A percentile compares a stretch with the other conserved stretches of the same genome.
Evolutionary conservation across 2,113 vertebrate genomes (phyloP).

Genomic region (Electrona antarctica): DNA sequence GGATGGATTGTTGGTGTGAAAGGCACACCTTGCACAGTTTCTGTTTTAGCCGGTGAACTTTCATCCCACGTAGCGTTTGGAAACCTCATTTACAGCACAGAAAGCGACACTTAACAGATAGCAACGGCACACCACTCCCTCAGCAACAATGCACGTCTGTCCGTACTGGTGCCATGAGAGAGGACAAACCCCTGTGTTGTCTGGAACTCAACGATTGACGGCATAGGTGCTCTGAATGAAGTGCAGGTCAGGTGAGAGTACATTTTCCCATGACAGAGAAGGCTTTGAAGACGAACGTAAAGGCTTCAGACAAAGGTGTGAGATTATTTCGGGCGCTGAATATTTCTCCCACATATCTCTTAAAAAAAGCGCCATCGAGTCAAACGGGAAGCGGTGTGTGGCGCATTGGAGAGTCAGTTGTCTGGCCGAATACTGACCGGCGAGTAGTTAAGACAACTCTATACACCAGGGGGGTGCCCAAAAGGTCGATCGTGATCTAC

Average conservation of each 20-base stretch:
- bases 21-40: constrained; percentile 12
- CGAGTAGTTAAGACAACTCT: background rate
- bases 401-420: background rate
- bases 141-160: constrained; percentile 51
- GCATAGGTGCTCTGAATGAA: constrained; percentile 38
- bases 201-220: constrained; percentile 22
- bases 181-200: constrained; percentile 39
- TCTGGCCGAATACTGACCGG: background rate
- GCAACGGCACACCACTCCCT: constrained; percentile 60
- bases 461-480: too few species aligned
- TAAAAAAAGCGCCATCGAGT: background rate
- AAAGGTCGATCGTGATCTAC: too few species aligned
- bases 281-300: constrained; percentile 35
- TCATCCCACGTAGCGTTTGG: constrained; percentile 37
- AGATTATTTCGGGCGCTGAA: background rate
- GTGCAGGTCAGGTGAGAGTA: constrained; percentile 30
- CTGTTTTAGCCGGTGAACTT: constrained; percentile 23
- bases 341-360: constrained; percentile 1
- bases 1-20: constrained; percentile 21
- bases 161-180: constrained; percentile 7
- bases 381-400: background rate
- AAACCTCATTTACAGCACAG: constrained; percentile 24
- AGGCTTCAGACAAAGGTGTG: constrained; percentile 12
- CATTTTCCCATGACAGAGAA: constrained; percentile 46
- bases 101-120: constrained; percentile 46